Conservation (phyloP, 2,888 invertebrate species). For the Neoaliturus tenellus region DNA sequence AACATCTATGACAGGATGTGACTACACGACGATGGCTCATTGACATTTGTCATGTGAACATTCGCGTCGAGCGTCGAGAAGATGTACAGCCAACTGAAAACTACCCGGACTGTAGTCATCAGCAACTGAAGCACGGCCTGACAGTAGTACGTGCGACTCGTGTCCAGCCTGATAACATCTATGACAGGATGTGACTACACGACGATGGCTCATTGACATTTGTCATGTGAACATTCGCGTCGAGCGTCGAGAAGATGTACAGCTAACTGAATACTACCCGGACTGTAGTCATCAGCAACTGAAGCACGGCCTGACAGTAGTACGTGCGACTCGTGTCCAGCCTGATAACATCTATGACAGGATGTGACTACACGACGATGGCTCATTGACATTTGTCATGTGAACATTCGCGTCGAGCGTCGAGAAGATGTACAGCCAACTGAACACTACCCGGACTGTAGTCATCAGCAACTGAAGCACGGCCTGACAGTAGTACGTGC, state of each 20-base stretch:
- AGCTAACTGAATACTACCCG: neutral
- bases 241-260: too few relatives aligned
- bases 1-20: neutral
- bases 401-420: too few relatives aligned
- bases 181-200: constrained; percentile 4
- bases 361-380: neutral
- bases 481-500: neutral
- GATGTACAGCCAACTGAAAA: too few relatives aligned
- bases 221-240: constrained; percentile 5
- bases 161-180: neutral
- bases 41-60: neutral
- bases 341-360: neutral
- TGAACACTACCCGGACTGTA: neutral
- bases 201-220: neutral
- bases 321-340: neutral
- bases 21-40: neutral
- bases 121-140: neutral
- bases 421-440: too few relatives aligned
- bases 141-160: neutral
- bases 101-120: too few relatives aligned
- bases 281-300: neutral
- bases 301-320: neutral
- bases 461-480: neutral
- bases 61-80: too few relatives aligned
- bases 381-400: neutral